Base-by-base conservation (phyloP, 2,888 invertebrate genomes). In the Aradus depressus region DNA sequence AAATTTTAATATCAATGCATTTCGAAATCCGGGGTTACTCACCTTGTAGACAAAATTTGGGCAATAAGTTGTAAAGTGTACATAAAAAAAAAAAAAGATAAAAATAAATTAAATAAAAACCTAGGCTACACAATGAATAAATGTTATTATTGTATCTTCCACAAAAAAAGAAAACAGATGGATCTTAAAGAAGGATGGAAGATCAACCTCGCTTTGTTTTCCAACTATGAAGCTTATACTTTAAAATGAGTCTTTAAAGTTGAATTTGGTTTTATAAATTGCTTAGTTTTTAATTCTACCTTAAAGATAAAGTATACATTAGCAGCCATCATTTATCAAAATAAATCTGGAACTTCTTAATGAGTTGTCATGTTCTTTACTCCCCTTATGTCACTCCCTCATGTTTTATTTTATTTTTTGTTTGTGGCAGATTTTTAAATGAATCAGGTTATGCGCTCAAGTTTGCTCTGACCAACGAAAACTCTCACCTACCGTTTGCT, bases 51-150 rank as follows among this genome's bases (percentile, higher is more conserved):
- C 41, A 31, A 45, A 51, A 52, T 34, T 49, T 48, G 18, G 35
- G 47, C 45, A 50, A 50, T 55, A 49, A 50, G 31, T 44, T 55
- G 55, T 55, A 55, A 52, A 47, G 50, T 55, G 55, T 52, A 55
- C 28, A 52, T 55, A 52, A 53, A 38, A 14, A 8, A 38, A n/a
- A n/a, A n/a, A n/a, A n/a, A n/a, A n/a, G n/a, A n/a, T n/a, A n/a
- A n/a, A n/a, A n/a, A n/a, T n/a, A n/a, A n/a, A n/a, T n/a, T n/a
- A n/a, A n/a, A n/a, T n/a, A n/a, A 18, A n/a, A 31, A 47, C 44
- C 34, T 44, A 42, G 48, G 50, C 44, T 51, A 55, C 44, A 50
- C 47, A 31, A 35, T 41, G 50, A 47, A 35, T 55, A 34, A 35
- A 26, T 38, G 32, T 22, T 35, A 21, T 47, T 25, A 26, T 5